These are phyloP conservation scores for Austrolebias charrua DNA, from an alignment of 2,797 vertebrate species.

Conservation along the genomic window DNA sequence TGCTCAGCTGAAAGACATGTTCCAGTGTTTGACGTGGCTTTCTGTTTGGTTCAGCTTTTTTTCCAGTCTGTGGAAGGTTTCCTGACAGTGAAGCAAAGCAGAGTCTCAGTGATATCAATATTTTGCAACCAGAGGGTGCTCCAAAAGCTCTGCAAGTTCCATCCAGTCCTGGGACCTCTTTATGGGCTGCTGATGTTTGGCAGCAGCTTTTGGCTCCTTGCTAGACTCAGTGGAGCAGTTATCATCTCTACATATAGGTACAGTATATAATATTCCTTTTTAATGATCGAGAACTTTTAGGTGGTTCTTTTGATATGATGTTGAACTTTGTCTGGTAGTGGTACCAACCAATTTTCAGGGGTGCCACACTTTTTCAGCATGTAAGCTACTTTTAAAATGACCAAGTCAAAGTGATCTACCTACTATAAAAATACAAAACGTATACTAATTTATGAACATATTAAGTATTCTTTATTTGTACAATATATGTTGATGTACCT, in stretches of 20 bases:
- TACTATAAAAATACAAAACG: no score
- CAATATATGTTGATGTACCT: no score
- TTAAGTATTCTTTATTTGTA: no score
- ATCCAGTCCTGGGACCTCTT: slow-evolving; percentile 67
- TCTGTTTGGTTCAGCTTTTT: slow-evolving; percentile 70
- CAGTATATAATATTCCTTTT: no score
- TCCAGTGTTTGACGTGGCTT: slow-evolving; percentile 1
- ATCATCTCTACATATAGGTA: slow-evolving; percentile 74
- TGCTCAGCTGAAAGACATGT: not conserved
- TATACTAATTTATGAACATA: no score
- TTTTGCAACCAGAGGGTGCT: slow-evolving; percentile 55
- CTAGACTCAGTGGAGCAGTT: slow-evolving; percentile 70
- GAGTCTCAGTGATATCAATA: slow-evolving; percentile 61
- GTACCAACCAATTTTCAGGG: no score
- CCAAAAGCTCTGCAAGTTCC: slow-evolving; percentile 58
- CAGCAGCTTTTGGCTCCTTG: slow-evolving; percentile 66
- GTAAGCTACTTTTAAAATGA: no score
- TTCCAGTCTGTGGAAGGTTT: slow-evolving; percentile 72
- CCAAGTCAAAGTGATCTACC: no score
- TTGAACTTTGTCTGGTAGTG: no score
- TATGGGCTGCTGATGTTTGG: slow-evolving; percentile 67
- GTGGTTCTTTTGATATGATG: no score
- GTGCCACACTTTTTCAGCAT: no score
- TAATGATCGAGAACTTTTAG: no score
- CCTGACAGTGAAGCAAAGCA: slow-evolving; percentile 45